Evolutionary conservation across 2,888 invertebrate genomes (phyloP).

Genomic region (Cremastobaeus sp.): DNA sequence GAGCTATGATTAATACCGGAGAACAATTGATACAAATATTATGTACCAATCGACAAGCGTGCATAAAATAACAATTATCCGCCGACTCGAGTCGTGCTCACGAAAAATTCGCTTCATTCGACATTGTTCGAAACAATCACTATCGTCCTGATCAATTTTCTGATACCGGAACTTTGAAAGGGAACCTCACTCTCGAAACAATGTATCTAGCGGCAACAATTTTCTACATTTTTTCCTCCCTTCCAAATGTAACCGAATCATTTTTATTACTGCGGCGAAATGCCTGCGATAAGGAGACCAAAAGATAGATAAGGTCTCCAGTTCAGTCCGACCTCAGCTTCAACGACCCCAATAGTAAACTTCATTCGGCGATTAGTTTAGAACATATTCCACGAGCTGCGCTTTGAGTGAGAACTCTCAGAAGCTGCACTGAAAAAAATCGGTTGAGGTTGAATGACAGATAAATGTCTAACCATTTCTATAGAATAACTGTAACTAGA

Average conservation of each 20-base stretch:
- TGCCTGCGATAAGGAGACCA: no score
- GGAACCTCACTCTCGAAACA: constrained; percentile 32
- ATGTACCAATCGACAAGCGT: constrained; percentile 45
- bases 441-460: no score
- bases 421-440: no score
- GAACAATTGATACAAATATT: constrained; percentile 55
- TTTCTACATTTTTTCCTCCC: constrained; percentile 1
- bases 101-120: constrained; percentile 24
- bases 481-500: no score
- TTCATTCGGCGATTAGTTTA: no score
- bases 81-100: constrained; percentile 24
- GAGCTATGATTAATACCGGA: constrained; percentile 45
- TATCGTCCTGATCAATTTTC: constrained; percentile 47
- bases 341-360: no score
- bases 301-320: no score
- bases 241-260: constrained; percentile 8
- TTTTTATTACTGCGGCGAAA: no score
- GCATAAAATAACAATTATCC: constrained; percentile 52
- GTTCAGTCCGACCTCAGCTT: no score
- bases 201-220: constrained; percentile 15
- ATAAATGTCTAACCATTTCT: no score
- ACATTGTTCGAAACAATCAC: constrained; percentile 45
- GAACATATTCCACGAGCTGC: no score
- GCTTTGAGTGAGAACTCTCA: no score
- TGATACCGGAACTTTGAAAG: constrained; percentile 47